Percentiles rank a stretch among this genome's conserved stretches.
Evolutionary conservation across 1,140 invertebrate genomes (phyloP).

Genomic region (Vollenhovia emeryi): DNA sequence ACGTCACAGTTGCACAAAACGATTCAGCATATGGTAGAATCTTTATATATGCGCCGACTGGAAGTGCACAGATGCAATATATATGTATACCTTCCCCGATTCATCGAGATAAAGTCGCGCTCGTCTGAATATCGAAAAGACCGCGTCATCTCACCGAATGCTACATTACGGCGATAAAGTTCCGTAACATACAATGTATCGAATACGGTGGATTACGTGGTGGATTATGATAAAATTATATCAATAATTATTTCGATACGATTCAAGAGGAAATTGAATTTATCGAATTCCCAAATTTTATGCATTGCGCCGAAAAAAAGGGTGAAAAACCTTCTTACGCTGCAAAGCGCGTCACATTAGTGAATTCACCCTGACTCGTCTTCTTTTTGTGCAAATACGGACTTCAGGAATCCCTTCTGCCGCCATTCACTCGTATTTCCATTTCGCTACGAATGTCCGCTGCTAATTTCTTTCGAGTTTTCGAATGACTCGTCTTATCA

Average conservation of each 20-base stretch:
- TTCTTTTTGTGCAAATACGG: constrained; percentile 22
- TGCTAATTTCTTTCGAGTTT: constrained; percentile 48
- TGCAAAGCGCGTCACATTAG: neutral
- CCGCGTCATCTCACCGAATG: constrained; percentile 12
- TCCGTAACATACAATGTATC: neutral
- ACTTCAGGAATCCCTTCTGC: constrained; percentile 4
- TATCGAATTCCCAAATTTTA: neutral
- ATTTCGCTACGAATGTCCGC: neutral
- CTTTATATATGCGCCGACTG: neutral
- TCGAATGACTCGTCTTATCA: neutral
- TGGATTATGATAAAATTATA: neutral
- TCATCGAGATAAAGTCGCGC: constrained; percentile 32
- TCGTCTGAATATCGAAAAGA: constrained; percentile 34
- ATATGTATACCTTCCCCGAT: constrained; percentile 33
- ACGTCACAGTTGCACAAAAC: constrained; percentile 22
- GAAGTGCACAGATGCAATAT: constrained; percentile 14
- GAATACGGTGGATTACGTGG: neutral
- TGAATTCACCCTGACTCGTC: neutral
- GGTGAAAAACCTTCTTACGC: neutral
- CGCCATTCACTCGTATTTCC: neutral
- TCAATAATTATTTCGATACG: neutral
- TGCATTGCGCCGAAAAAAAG: neutral
- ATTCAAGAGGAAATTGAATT: neutral
- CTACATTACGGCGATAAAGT: constrained; percentile 5
- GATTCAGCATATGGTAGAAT: constrained; percentile 37